phyloP scores from a whole-genome alignment of 2,797 vertebrate species.

The Nasua narica region DNA sequence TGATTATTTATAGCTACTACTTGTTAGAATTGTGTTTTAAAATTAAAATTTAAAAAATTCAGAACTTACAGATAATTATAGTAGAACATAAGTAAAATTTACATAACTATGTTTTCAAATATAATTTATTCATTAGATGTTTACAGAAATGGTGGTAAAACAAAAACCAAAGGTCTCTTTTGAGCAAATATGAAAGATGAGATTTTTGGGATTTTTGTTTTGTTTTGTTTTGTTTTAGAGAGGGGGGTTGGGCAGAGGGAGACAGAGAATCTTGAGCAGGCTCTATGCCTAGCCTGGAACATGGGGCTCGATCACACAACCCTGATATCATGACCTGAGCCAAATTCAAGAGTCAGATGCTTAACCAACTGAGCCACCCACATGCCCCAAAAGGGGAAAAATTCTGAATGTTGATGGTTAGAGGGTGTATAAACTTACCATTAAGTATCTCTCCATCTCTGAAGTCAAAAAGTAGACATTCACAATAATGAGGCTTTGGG shows the following conservation, averaged over 20 bases:
- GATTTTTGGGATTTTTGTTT: background rate
- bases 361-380: background rate
- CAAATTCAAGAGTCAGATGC: background rate
- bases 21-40: background rate
- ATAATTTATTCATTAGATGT: background rate
- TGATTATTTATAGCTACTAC: background rate
- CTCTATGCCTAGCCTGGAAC: background rate
- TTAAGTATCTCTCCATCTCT: background rate
- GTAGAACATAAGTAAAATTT: background rate
- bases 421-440: background rate
- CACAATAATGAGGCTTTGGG: background rate
- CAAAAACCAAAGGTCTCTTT: background rate
- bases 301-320: background rate
- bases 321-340: background rate
- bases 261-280: background rate
- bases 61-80: background rate
- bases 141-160: background rate
- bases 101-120: background rate
- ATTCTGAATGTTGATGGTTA: background rate
- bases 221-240: background rate
- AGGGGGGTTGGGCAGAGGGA: background rate
- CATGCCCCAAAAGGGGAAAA: background rate
- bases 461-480: background rate
- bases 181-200: background rate
- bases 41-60: background rate